phyloP scores from a whole-genome alignment of 64 coral and sea anemone species.

The Montipora capricornis region DNA sequence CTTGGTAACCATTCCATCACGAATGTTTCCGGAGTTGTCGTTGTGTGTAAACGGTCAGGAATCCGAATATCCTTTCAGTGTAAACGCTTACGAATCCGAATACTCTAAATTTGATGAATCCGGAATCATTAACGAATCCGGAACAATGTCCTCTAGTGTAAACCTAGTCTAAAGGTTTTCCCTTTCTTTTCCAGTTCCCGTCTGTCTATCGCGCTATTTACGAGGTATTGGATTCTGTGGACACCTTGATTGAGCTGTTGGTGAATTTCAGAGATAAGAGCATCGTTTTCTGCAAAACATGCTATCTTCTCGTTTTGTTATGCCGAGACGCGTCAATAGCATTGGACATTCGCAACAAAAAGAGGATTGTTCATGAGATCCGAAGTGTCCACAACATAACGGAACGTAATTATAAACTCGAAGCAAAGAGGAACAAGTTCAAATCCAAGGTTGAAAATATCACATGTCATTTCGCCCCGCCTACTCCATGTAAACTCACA shows the following conservation, averaged over 20 bases:
- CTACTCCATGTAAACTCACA: constrained; percentile 77
- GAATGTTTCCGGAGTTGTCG: too few relatives aligned
- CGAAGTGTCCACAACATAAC: constrained; percentile 75
- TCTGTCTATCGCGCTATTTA: constrained; percentile 78
- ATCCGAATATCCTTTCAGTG: too few relatives aligned
- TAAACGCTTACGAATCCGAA: too few relatives aligned
- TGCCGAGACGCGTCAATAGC: constrained; percentile 33
- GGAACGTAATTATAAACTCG: constrained; percentile 84
- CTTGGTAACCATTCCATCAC: too few relatives aligned
- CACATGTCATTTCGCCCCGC: constrained; percentile 40
- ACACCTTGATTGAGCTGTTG: constrained; percentile 80
- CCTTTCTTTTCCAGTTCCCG: constrained; percentile 65
- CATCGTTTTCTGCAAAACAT: constrained; percentile 79
- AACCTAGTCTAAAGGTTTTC: neutral
- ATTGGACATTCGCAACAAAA: constrained; percentile 68
- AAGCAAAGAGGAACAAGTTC: constrained; percentile 64
- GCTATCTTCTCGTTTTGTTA: constrained; percentile 79
- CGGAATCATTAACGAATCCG: too few relatives aligned
- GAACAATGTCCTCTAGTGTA: too few relatives aligned
- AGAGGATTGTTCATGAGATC: constrained; percentile 75
- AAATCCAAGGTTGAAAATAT: constrained; percentile 68
- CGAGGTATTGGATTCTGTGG: constrained; percentile 78
- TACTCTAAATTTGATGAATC: too few relatives aligned
- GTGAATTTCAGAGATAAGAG: constrained; percentile 90
- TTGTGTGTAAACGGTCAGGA: too few relatives aligned